Evolutionary conservation across 2,797 vertebrate species (phyloP), one percentile per base, ranked within the genome.

Genomic region (Brachymystax lenok): DNA sequence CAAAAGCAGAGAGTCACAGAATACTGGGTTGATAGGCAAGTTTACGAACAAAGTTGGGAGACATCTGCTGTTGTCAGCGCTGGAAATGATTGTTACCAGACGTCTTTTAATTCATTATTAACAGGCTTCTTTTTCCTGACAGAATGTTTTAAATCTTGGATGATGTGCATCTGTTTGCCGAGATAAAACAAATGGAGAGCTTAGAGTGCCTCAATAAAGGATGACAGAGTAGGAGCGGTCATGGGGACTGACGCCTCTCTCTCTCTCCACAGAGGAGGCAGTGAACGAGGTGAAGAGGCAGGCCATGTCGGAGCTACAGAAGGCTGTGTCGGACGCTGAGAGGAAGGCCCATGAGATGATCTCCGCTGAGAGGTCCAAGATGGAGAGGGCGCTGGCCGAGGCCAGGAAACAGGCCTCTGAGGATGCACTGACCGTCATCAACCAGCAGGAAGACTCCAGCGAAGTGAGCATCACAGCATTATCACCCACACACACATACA

Each of bases 201-300:
- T 93, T 90, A 90, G 87, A 87, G 81, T 75, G 82, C 59, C 81
- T 92, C 86, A 89, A 89, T 89, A 85, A 91, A 87, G 76, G 33
- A 89, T 85, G 85, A 85, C 78, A 54, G 74, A 76, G 80, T 46
- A 78, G 82, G 21, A 61, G 72, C 19, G 21, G 80, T 77, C 76
- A 46, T 51, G 30, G 64, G 78, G 73, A 77, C 78, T 87, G 66
- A 85, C 77, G 27, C 68, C 4, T 19, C 28, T 59, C 63, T 46
- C 30, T 73, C 30, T 40, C 21, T 52, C 70, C 67, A 75, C 93
- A 99, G 98, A 99, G 91, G 98, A 99, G 93, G 98, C 98, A 0
- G 97, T 99, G 93, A 99, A 98, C 0, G 98, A 98, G 89, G 98
- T 99, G 82, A 99, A 99, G 92, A 95, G 97, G 0, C 98, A 99